phyloP scores from a whole-genome alignment of 2,113 vertebrate genomes.

The Tauraco erythrolophus region DNA sequence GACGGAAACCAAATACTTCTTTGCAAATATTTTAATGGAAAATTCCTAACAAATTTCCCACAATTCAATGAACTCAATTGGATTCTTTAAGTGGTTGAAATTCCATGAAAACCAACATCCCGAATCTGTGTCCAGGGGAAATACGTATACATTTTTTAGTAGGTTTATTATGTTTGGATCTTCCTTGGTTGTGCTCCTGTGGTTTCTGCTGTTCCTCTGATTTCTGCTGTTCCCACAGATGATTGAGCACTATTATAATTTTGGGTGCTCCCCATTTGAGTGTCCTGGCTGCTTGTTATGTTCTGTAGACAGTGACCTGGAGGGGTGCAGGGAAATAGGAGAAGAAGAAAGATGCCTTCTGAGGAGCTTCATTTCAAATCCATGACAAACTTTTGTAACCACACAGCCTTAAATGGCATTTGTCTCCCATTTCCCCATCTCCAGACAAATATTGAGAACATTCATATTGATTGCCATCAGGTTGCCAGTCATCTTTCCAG shows the following conservation, averaged over 20 bases:
- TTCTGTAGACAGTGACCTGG: not conserved
- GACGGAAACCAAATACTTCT: not conserved
- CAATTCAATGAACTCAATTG: not conserved
- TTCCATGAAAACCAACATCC: not conserved
- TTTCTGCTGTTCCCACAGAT: not conserved
- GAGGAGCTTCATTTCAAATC: not conserved
- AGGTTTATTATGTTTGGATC: not conserved
- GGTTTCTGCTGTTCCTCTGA: too few species aligned
- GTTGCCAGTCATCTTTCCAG: not conserved
- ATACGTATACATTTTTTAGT: not conserved
- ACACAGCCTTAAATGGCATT: not conserved
- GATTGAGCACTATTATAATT: not conserved
- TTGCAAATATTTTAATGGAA: slow-evolving; percentile 32
- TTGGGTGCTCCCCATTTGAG: not conserved
- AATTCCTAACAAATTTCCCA: not conserved
- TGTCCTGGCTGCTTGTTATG: not conserved
- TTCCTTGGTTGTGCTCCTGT: not conserved
- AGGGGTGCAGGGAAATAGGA: not conserved
- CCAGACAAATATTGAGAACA: not conserved
- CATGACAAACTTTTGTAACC: not conserved
- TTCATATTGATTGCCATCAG: not conserved
- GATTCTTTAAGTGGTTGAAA: not conserved
- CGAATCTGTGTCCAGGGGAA: not conserved
- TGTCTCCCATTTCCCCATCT: not conserved
- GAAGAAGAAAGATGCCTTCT: not conserved